Evolutionary conservation across 2,797 vertebrate genomes (phyloP), one percentile per base, ranked within the genome.

Genomic region (Labeo calbasu): DNA sequence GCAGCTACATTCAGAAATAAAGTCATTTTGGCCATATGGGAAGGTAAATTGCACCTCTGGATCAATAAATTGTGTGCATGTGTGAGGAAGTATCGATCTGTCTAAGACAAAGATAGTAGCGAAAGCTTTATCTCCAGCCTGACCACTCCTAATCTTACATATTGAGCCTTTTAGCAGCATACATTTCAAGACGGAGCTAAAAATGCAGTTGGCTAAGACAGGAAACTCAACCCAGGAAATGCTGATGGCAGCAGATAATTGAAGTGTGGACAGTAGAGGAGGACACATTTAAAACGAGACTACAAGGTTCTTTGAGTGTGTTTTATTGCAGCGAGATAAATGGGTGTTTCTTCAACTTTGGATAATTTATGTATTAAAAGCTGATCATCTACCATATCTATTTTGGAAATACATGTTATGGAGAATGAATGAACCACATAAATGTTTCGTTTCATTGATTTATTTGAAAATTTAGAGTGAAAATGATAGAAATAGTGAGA

Each of bases 101-200:
- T 4, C 15, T 15, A 7, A 77, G 57, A 77, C 40, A 77, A 48
- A 77, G 55, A 17, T 43, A 79, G 46, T 46, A 72, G 36, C 8
- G 7, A 48, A 69, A 50, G 43, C 43, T 70, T 63, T 65, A 75
- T 71, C 70, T 32, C 36, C 21, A 10, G 50, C n/a, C 57, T 66
- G n/a, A 50, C 14, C 21, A 46, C 75, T 77, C 75, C 40, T 48
- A 61, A 77, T 77, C 75, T 77, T 77, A 46, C 55, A 61, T 55
- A 12, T 25, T 5, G 2, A 61, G 55, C 15, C 51, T 36, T 57
- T 57, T 3, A 32, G 51, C 8, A 19, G 48, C 15, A 73, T 73
- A 73, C 50, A 73, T 21, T 73, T 76, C 57, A 63, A 77, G 10
- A 77, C 1, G 2, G 14, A 61, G 53, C 53, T 59, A 43, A 76